Evolutionary conservation across 2,797 vertebrate species (phyloP), one percentile per base, ranked within the genome.

Genomic region (Cuculus canorus): DNA sequence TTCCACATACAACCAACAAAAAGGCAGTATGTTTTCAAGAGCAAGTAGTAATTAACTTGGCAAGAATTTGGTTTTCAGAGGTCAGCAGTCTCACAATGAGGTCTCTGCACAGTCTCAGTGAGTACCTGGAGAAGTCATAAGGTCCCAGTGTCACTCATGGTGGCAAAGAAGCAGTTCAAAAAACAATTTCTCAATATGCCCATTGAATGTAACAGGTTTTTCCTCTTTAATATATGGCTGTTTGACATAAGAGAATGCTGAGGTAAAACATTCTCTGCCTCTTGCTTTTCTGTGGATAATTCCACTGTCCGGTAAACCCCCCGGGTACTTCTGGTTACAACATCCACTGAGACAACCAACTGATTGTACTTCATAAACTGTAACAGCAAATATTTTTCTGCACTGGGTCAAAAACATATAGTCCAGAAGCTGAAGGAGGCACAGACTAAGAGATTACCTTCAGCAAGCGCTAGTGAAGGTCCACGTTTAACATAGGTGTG

Each of bases 311-410:
- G 32, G 27, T 53, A 73, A 82, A 72, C 10, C 35, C 39, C 39
- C 23, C 32, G 14, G 2, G 10, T 59, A 23, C 39, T 91, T 61
- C 47, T 23, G n/a, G 7, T 53, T 85, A 50, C 76, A 79, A 5
- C 43, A 33, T 0, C 1, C 11, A n/a, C 32, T 0, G 5, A 76
- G 45, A 22, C 54, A 90, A 3, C 23, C 24, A 43, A 17, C 27
- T 76, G 37, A 3, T 37, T 73, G 68, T 3, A 17, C 17, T 35
- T 16, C 70, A 48, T 9, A 23, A 78, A 33, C 16, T 11, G 25
- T 65, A 41, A 32, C 22, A 63, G 37, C n/a, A 53, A 19, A 11
- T 24, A 0, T 86, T 89, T 45, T 13, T 15, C 75, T 35, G 37
- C 1, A 2, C 53, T 65, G 57, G 30, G 16, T 15, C 41, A 33